These are phyloP conservation scores for Gadopsis marmoratus DNA, from an alignment of 2,797 vertebrate species.

Conservation along the genomic window DNA sequence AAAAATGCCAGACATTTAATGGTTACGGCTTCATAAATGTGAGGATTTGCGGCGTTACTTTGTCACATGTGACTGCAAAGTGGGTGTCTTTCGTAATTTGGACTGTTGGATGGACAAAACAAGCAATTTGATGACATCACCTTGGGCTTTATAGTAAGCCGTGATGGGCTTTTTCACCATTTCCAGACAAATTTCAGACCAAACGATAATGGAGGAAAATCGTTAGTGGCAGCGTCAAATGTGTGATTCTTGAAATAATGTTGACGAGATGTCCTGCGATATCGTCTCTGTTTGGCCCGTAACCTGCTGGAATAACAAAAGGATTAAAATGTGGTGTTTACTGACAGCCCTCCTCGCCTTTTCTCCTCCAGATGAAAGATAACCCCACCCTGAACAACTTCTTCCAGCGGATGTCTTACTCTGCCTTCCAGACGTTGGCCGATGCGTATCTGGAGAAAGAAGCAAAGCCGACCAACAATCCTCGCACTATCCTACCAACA, in stretches of 20 bases:
- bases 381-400: conserved; percentile 82
- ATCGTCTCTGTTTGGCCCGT: background rate
- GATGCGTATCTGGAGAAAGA: conserved; percentile 83
- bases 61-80: background rate
- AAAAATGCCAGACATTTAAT: too few relatives aligned
- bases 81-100: too few relatives aligned
- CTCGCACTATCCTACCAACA: conserved; percentile 28
- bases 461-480: conserved; percentile 38
- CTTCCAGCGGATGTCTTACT: conserved; percentile 87
- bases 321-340: background rate
- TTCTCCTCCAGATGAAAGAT: conserved; percentile 84
- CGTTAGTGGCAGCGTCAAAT: background rate
- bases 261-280: background rate
- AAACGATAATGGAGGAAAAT: background rate
- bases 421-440: conserved; percentile 89
- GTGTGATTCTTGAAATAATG: background rate
- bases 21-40: background rate
- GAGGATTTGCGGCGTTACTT: background rate
- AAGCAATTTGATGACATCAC: background rate
- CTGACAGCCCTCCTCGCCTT: conserved; percentile 8
- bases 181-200: background rate
- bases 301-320: background rate
- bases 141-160: background rate
- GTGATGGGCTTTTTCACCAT: background rate
- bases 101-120: background rate